Evolutionary conservation across 2,797 vertebrate species (phyloP).

Genomic region (Phataginus tetradactyla): DNA sequence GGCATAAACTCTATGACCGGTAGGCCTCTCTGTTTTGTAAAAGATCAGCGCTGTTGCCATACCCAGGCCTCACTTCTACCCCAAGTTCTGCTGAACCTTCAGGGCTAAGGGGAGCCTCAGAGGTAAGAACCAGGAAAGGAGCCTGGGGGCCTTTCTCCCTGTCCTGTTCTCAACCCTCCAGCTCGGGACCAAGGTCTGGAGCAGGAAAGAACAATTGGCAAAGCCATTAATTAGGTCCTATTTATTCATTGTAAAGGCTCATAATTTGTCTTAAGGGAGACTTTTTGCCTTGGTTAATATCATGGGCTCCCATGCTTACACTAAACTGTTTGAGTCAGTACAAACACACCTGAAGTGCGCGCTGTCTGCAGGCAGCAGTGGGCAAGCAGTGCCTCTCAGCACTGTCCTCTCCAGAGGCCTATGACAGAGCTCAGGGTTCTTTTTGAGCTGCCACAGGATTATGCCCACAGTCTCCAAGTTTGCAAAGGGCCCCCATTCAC

Average conservation of each 20-base stretch:
- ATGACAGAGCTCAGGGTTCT: not conserved
- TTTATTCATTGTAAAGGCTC: constrained; percentile 37
- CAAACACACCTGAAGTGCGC: not conserved
- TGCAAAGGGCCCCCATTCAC: not conserved
- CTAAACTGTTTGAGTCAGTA: not conserved
- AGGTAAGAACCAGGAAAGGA: not conserved
- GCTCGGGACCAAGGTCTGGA: constrained; percentile 9
- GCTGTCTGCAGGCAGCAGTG: not conserved
- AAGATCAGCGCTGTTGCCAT: not conserved
- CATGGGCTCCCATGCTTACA: not conserved
- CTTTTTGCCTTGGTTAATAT: constrained; percentile 29
- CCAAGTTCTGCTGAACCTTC: not conserved
- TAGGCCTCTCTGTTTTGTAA: not conserved
- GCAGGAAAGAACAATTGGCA: not conserved
- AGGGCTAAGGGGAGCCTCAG: not conserved
- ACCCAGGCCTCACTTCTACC: not conserved
- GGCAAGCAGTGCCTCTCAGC: not conserved
- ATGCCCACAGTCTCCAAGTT: not conserved
- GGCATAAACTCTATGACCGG: not conserved
- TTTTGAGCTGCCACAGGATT: not conserved
- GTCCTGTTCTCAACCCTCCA: not conserved
- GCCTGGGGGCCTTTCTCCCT: not conserved
- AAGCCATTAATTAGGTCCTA: constrained; percentile 6
- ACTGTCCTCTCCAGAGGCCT: not conserved
- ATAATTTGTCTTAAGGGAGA: constrained; percentile 32